phyloP scores from a whole-genome alignment of 2,797 vertebrate species.

The Podarcis lilfordi region DNA sequence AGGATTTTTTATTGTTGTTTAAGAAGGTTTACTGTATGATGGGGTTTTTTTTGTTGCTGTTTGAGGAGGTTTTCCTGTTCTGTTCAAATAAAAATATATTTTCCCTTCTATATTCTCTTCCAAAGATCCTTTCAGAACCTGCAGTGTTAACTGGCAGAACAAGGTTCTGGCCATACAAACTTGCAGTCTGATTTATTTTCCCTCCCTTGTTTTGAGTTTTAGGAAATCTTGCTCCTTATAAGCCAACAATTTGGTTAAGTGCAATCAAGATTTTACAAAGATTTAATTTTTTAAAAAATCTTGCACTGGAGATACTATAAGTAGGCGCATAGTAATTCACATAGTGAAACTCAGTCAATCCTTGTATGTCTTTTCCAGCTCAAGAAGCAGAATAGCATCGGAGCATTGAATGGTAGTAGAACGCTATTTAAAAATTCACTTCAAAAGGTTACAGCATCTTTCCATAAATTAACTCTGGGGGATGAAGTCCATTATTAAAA shows the following conservation, averaged over 20 bases:
- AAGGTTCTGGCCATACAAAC: no score
- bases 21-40: no score
- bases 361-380: not conserved
- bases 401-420: not conserved
- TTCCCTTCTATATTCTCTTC: no score
- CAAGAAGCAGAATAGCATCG: not conserved
- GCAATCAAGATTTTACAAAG: not conserved
- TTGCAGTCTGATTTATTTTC: not conserved
- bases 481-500: not conserved
- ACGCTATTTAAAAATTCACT: not conserved
- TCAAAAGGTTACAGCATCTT: conserved; percentile 2
- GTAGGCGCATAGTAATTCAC: not conserved
- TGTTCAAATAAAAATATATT: no score
- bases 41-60: no score
- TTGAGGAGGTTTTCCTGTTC: no score
- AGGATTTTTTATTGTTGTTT: no score
- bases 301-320: not conserved
- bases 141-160: no score
- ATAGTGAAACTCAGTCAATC: not conserved
- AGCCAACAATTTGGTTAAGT: not conserved
- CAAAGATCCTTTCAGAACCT: no score
- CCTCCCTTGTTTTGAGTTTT: not conserved
- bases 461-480: not conserved
- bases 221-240: not conserved
- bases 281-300: not conserved